Evolutionary conservation across 2,797 vertebrate species (phyloP).

Genomic region (Enoplosus armatus): DNA sequence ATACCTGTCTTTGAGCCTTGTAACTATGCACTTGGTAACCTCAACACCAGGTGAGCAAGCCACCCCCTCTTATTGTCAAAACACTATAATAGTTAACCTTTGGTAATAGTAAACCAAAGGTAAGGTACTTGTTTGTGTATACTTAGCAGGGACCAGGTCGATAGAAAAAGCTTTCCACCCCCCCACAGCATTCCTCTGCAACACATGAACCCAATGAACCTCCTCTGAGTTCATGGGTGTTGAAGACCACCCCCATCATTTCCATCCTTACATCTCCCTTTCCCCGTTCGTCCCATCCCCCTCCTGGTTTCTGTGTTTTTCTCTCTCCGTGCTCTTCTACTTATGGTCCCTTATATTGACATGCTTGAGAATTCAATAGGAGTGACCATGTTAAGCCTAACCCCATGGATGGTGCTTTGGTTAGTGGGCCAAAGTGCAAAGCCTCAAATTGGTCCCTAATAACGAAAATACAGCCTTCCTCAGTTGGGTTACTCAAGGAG

Average conservation of each 20-base stretch:
- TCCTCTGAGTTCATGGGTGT: constrained; percentile 67
- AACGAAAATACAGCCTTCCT: constrained; percentile 1
- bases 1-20: constrained; percentile 27
- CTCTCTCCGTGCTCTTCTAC: constrained; percentile 22
- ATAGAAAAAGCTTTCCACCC: constrained; percentile 50
- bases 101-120: constrained; percentile 56
- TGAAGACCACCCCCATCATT: constrained; percentile 70
- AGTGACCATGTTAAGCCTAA: constrained; percentile 13
- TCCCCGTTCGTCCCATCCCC: constrained; percentile 55
- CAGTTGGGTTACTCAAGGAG: not conserved
- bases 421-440: constrained; percentile 42
- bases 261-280: constrained; percentile 55
- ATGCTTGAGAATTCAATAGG: constrained; percentile 51
- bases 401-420: constrained; percentile 16
- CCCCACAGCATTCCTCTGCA: constrained; percentile 75
- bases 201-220: constrained; percentile 75
- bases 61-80: constrained; percentile 34
- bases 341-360: constrained; percentile 44
- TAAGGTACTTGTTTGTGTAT: constrained; percentile 43
- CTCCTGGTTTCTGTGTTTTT: constrained; percentile 48
- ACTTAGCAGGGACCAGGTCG: constrained; percentile 49
- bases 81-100: constrained; percentile 61
- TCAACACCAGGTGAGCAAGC: constrained; percentile 47
- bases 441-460: not conserved
- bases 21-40: constrained; percentile 13